Percentiles rank a stretch among this genome's conserved stretches.
Conservation (phyloP, 64 coral and sea anemone species). For the Trachythela sp. region DNA sequence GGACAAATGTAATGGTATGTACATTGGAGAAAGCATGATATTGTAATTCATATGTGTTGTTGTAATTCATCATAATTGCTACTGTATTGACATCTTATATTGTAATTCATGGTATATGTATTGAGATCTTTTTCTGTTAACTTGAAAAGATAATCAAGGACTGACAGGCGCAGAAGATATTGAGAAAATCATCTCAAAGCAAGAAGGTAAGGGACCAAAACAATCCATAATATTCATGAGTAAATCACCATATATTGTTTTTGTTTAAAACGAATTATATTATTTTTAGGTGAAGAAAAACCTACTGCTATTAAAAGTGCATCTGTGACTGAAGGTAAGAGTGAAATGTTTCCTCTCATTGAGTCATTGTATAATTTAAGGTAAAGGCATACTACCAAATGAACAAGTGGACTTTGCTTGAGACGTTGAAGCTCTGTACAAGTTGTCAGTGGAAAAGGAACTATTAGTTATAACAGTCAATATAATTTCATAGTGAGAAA, state of each 20-base stretch:
- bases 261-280: not conserved
- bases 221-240: not conserved
- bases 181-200: not conserved
- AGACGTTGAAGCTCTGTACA: too few species aligned
- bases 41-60: not conserved
- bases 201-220: constrained; percentile 10
- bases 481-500: too few species aligned
- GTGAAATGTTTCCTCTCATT: not conserved
- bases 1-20: not conserved
- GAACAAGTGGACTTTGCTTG: too few species aligned
- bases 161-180: not conserved
- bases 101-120: too few species aligned
- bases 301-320: not conserved
- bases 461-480: too few species aligned
- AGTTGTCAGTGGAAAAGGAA: too few species aligned
- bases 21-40: not conserved
- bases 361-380: not conserved
- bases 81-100: too few species aligned
- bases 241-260: not conserved
- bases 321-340: not conserved
- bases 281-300: constrained; percentile 3
- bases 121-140: not conserved
- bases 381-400: not conserved
- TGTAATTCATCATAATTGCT: not conserved
- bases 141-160: constrained; percentile 7